These are phyloP conservation scores for Tenebrosternarchus preto DNA, from an alignment of 2,113 vertebrate genomes.

Conservation along the genomic window DNA sequence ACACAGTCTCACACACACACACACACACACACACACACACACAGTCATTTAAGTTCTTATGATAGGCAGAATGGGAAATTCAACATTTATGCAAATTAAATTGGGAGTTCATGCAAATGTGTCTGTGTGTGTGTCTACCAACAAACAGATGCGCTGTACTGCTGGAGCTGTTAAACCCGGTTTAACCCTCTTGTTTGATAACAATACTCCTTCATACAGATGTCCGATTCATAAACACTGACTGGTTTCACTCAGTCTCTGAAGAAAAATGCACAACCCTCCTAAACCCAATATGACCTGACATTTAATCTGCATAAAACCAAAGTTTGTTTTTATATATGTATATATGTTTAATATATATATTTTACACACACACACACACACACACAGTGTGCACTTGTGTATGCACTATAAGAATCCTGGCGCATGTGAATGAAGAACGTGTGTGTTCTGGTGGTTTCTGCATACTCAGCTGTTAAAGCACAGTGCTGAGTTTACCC, in stretches of 20 bases:
- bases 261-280: too few species aligned
- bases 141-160: not conserved
- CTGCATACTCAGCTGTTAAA: not conserved
- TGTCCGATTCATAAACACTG: not conserved
- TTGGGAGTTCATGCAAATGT: not conserved
- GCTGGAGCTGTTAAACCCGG: not conserved
- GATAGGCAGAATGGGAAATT: constrained; percentile 30
- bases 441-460: not conserved
- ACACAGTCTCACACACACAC: too few species aligned
- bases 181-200: not conserved
- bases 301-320: not conserved
- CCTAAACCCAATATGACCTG: too few species aligned
- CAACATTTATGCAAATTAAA: constrained; percentile 33
- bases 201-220: not conserved
- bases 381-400: too few species aligned
- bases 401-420: too few species aligned
- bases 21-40: not conserved
- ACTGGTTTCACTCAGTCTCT: too few species aligned
- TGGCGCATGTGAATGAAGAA: not conserved
- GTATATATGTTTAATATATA: too few species aligned
- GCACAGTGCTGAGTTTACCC: not conserved
- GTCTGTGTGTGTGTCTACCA: not conserved
- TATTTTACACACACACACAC: too few species aligned
- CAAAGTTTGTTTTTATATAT: not conserved
- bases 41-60: not conserved